Base-by-base conservation (phyloP, 92 coral and sea anemone genomes). In the Epizoanthus stellaris region DNA sequence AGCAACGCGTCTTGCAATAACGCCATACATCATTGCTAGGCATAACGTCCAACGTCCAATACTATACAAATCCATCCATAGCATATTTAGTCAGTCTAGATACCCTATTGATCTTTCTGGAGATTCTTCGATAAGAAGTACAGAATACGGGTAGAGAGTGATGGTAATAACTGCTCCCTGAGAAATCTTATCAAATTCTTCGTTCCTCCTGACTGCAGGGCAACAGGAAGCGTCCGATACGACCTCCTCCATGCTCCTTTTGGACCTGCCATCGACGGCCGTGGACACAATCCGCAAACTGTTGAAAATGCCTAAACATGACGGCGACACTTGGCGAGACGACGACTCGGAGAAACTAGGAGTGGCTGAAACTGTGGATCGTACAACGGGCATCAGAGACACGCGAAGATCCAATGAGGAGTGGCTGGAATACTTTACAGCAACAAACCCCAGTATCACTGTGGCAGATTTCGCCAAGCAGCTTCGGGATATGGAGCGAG, bases 311-410 rank as follows among this genome's bases (percentile, higher is more conserved):
- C 56, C 56, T 15, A 25, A 49, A 59, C 20, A 73, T 21, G 62
- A 73, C 0, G 21, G n/a, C 2, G 16, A 49, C 30, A 36, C 36
- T 23, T 0, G 5, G 14, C 58, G 56, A 6, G 56, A 73, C 3
- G 60, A 73, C 3, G 60, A 49, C 8, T 47, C 77, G 5, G n/a
- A 7, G 36, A 20, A 73, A 9, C 39, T 52, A 0, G 77, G 77
- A 49, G 39, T 73, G 3, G 60, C 52, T 45, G 62, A 73, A 73
- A 52, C 77, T 43, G 14, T 68, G 73, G 49, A 38, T 68, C 14
- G 3, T 39, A 14, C 73, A 0, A 36, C 43, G 12, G 73, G 12
- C 39, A 38, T 13, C n/a, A 38, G 19, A 36, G 16, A 38, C 49
- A 15, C 16, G 23, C 49, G 42, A 11, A 14, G 73, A 68, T 12